A percentile compares a stretch with the other conserved stretches of the same genome.
phyloP scores from a whole-genome alignment of 2,113 vertebrate genomes.

The Phoxinus phoxinus region DNA sequence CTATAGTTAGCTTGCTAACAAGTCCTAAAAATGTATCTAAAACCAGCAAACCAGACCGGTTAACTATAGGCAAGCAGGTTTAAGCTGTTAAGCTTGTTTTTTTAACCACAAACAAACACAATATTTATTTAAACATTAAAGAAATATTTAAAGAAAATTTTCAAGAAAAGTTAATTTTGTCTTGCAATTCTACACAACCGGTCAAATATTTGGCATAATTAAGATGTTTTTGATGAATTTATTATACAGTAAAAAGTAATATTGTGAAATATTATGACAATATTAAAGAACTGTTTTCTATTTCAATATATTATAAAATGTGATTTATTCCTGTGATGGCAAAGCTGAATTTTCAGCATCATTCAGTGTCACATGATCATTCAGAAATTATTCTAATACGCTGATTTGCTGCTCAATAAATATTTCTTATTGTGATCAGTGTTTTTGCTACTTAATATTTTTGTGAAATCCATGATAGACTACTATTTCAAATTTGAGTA shows the following conservation, averaged over 20 bases:
- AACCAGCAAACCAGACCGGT: background rate
- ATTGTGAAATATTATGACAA: background rate
- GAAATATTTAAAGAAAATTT: background rate
- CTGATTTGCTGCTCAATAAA: no score
- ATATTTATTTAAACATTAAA: background rate
- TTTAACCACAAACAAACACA: background rate
- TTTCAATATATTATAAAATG: background rate
- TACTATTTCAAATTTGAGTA: no score
- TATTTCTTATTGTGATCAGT: no score
- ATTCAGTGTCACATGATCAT: background rate
- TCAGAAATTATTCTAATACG: background rate
- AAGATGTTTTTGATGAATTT: background rate
- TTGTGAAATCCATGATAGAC: no score
- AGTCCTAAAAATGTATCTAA: background rate
- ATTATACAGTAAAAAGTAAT: background rate
- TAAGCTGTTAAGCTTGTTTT: no score
- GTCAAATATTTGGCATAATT: background rate
- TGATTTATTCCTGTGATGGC: background rate
- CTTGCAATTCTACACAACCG: background rate
- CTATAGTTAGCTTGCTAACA: background rate
- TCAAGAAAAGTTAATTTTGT: background rate
- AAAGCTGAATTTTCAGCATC: background rate
- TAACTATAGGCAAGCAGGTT: background rate
- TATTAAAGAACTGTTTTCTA: background rate
- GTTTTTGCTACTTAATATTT: no score